Base-by-base conservation (phyloP, 37 sponge, comb jelly and placozoan genomes). In the Halisarca cf. caerulea region DNA sequence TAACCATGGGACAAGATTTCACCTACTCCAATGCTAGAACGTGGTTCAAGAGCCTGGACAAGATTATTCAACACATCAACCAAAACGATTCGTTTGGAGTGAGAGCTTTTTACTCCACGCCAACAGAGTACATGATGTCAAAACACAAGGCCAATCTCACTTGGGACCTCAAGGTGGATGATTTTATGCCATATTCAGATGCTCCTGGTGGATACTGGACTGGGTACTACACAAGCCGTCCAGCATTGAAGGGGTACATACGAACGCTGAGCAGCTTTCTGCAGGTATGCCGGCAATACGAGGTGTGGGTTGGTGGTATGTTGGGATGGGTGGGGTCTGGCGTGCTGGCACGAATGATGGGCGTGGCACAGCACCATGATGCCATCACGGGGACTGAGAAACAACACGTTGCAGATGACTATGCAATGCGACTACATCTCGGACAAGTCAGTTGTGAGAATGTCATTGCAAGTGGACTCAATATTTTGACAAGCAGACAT, bases 291-390 rank as follows among this genome's bases (percentile, higher is more conserved):
- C 85, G 87, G 14, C 99, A 98, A 58, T 21, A 92, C n/a, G 93
- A 98, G 39, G 88, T 82, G 9, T 44, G 90, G 0, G 68, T 40
- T 51, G 80, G 66, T 0, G 58, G 59, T 27, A 27, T 73, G 8
- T 55, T 20, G 39, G 34, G 71, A 11, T 8, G 35, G 2, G 38
- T 7, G 39, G 20, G 71, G 28, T 83, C 74, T 15, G 73, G 30
- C 35, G 32, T 20, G 51, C 84, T 83, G 37, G 58, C 43, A 3
- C 58, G 81, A 38, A 93, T 96, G 34, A 89, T 96, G 93, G 99
- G 94, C 25, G 93, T 98, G 34, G 89, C 83, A 0, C 99, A 98
- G 51, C 99, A 98, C 85, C 99, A 98, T 43, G 99, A 98, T 89
- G 96, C 99, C 35, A 92, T 98, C 47, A 92, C 89, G 69, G 94